Base-by-base conservation (phyloP, 1,140 invertebrate species). In the Drosophila navojoa region DNA sequence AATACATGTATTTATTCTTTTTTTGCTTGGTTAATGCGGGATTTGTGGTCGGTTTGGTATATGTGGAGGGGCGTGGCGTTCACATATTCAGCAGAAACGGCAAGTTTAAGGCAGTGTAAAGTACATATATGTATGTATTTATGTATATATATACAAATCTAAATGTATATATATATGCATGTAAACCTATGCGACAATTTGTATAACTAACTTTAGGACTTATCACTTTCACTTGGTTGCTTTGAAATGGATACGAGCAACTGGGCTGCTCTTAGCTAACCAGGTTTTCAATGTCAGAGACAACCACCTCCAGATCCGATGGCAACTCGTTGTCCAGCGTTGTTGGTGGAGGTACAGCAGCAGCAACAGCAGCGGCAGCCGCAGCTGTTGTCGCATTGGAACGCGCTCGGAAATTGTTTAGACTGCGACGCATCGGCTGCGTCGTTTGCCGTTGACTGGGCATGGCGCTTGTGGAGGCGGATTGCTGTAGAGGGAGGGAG, bases 261-360 rank as follows among this genome's bases (percentile, higher is more conserved):
- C 47, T 45, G 35, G 25, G 64, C 63, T 71, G 73, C 67, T 79
- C 73, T 90, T 92, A 91, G 90, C 91, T 92, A 90, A 92, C 91
- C 71, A 92, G 57, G 67, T 92, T 91, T 78, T 92, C 91, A 54
- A 92, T 75, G 64, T 92, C 91, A 19, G 91, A 92, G 4, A 92
- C 75, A 69, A 91, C 87, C 25, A 92, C 90, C 76, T 92, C 91
- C n/a, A 92, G 58, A 61, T 92, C 91, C 35, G 91, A 92, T 32
- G 91, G 87, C 52, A 91, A 61, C 59, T 90, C 86, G 16, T 85
- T 81, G 53, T 81, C 69, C 27, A 66, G 61, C 9, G 69, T 59
- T 38, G 75, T 15, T 53, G 50, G 40, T 35, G 61, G 16, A 13
- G 63, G 40, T 22, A 47, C n/a, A n/a, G 77, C 47, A 27, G 60